These are phyloP conservation scores for Pyxicephalus adspersus DNA, from an alignment of 2,113 vertebrate genomes.

Conservation along the genomic window DNA sequence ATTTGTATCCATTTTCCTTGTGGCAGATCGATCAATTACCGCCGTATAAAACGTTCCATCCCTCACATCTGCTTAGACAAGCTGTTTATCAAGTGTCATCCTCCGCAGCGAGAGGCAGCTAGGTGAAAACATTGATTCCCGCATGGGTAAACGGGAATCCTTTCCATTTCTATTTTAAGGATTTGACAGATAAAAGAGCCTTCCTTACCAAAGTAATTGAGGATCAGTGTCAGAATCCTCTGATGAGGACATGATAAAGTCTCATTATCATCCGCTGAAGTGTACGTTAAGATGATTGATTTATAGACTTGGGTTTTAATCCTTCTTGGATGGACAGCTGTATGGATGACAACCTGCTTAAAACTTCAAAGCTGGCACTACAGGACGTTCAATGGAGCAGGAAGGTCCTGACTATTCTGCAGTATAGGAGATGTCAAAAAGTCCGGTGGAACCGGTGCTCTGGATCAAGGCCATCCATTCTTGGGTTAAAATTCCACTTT, in stretches of 20 bases:
- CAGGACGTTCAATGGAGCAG: too few species aligned
- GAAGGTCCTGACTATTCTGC: too few species aligned
- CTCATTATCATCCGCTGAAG: too few species aligned
- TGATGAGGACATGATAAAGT: neutral
- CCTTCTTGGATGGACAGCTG: too few species aligned
- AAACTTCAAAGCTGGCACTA: too few species aligned
- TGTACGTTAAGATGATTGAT: too few species aligned
- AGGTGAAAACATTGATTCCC: neutral
- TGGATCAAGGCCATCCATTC: too few species aligned
- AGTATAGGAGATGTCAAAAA: too few species aligned
- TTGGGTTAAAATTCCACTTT: too few species aligned
- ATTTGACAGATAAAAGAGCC: slow-evolving; percentile 17
- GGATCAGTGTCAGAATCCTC: neutral
- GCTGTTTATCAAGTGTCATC: slow-evolving; percentile 52
- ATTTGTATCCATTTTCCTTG: slow-evolving; percentile 53
- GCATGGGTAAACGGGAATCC: neutral
- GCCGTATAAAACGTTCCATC: slow-evolving; percentile 36
- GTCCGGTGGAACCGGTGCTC: too few species aligned
- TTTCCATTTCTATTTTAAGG: slow-evolving; percentile 4
- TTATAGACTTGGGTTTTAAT: too few species aligned
- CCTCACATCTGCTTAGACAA: slow-evolving; percentile 52
- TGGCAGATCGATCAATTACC: slow-evolving; percentile 55
- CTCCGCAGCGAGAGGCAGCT: neutral
- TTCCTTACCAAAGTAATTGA: slow-evolving; percentile 2
- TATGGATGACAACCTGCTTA: too few species aligned